Percentiles rank a stretch among this genome's conserved stretches.
These are phyloP conservation scores for Thalassarche chlororhynchos DNA, from an alignment of 2,113 vertebrate genomes.

Conservation along the genomic window DNA sequence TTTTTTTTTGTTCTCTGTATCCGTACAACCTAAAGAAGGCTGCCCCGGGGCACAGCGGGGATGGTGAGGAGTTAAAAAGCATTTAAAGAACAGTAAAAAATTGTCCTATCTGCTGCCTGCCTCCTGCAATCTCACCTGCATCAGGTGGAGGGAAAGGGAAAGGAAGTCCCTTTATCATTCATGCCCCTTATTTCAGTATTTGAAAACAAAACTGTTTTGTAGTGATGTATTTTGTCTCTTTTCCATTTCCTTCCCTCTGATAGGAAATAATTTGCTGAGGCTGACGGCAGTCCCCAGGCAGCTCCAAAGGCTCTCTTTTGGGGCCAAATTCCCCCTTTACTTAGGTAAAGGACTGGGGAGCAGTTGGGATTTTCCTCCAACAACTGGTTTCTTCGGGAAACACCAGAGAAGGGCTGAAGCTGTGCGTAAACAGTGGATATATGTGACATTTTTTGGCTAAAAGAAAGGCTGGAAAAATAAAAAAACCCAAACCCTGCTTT, in stretches of 20 bases:
- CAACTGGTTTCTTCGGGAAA: not conserved
- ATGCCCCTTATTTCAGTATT: not conserved
- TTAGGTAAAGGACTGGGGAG: not conserved
- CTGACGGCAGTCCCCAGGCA: not conserved
- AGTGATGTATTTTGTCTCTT: not conserved
- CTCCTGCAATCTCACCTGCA: not conserved
- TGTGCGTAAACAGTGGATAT: not conserved
- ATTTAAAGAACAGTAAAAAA: not conserved
- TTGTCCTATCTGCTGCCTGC: not conserved
- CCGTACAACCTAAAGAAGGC: not conserved
- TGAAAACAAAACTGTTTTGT: not conserved
- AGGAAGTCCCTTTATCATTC: not conserved
- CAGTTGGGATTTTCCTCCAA: not conserved
- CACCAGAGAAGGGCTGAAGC: not conserved
- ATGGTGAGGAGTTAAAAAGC: not conserved
- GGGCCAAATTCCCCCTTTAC: not conserved
- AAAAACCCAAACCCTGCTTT: not conserved
- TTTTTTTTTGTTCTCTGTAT: not conserved
- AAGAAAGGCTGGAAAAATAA: not conserved
- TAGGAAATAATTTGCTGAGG: not conserved
- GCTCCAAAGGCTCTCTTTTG: not conserved
- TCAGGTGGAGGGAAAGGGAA: not conserved
- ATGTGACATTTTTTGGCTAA: not conserved
- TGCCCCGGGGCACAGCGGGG: not conserved
- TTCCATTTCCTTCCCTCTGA: not conserved